Evolutionary conservation across 2,113 vertebrate species (phyloP), one percentile per base, ranked within the genome.

Genomic region (Amphiprion ocellaris): DNA sequence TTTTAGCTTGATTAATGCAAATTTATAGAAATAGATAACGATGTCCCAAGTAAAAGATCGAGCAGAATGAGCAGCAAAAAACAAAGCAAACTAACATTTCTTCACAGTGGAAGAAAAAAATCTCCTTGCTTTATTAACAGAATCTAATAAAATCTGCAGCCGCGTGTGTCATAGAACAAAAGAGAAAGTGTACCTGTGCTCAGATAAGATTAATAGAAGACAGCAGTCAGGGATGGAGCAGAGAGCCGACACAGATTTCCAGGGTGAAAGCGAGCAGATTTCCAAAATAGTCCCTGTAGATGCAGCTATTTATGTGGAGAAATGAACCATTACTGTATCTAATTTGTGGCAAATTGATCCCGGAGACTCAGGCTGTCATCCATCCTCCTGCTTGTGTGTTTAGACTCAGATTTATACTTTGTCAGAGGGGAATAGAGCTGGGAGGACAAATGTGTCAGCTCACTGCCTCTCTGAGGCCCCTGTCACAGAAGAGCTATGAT

Each of bases 281-380:
- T 87, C 62, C 77, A 82, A 92, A 91, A 81, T 71, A 71, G 53
- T 87, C 89, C 79, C 86, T 3, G 49, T 30, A 41, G 85, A 81
- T 62, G 56, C 79, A 72, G 33, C 78, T 90, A 85, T 92, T 92
- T 92, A 90, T 89, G 81, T 83, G 76, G 76, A 86, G 84, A 93
- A 94, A 93, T 93, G 80, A 94, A 78, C 85, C 90, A 88, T 91
- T 90, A 84, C 92, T 87, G 86, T 81, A 91, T 86, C 86, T 94
- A 89, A 94, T 94, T 92, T 90, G 87, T 84, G 77, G 85, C 69
- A 89, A 89, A 91, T 87, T 86, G 83, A 93, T 92, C 91, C 79
- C 49, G 54, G 72, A 82, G 82, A 88, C 76, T 77, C 24, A 17
- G 69, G 74, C 79, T 75, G 83, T 82, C 90, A 90, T 92, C 87